Evolutionary conservation across 2,888 invertebrate genomes (phyloP), one percentile per base, ranked within the genome.

Genomic region (Drosophila subquinaria): DNA sequence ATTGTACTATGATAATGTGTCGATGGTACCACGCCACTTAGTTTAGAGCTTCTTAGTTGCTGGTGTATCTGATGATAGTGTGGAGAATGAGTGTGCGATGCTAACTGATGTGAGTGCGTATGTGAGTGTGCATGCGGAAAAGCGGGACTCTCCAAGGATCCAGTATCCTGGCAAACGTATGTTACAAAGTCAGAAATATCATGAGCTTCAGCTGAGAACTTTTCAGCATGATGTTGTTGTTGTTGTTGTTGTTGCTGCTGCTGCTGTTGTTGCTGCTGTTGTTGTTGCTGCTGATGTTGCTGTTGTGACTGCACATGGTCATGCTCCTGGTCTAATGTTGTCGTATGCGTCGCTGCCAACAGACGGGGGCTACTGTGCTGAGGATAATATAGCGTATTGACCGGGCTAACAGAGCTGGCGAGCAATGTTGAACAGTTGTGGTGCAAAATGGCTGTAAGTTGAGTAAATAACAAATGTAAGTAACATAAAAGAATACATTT

Each of bases 111-210:
- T 23, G 75, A 52, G 45, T 57, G 79, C 3, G 71, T n/a, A 13
- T 77, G 82, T n/a, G 47, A 2, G 47, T 47, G 47, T 9, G 70
- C 5, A 20, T 76, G 81, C 38, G 77, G 79, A 73, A 81, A 77
- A 20, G 76, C 13, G 52, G 79, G n/a, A 62, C 57, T 81, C 4
- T 81, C 83, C 27, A 65, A 33, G 4, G 27, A 27, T 83, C 97
- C 96, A 35, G 97, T 96, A 93, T 98, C 98, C 93, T 98, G 98
- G 92, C 98, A 98, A 59, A 98, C 98, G 91, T 98, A 97, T 48
- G 98, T 98, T 77, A 98, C 98, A 93, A 98, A 98, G 93, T 99
- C 98, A 2, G 98, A 97, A 77, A 98, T 95, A 93, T 98, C 98
- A 91, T 97, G 97, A 1, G 97, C 92, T 1, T 93, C 93, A 48